phyloP scores from a whole-genome alignment of 2,888 invertebrate species.

The Copidosoma aretas region DNA sequence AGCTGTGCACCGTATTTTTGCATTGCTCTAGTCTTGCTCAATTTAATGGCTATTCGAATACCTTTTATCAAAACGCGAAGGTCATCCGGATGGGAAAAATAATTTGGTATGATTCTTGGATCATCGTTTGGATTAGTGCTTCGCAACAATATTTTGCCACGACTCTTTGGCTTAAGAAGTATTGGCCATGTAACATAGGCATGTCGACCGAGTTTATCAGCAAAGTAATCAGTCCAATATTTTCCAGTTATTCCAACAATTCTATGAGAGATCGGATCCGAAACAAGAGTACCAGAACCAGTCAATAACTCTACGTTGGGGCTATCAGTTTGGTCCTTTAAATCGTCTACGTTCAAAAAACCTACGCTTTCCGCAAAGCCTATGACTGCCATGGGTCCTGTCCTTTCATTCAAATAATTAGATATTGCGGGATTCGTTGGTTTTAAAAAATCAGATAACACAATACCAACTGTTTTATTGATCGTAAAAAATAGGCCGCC shows the following conservation, averaged over 20 bases:
- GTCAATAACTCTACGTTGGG: conserved; percentile 78
- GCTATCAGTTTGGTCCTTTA: conserved; percentile 62
- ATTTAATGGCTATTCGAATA: conserved; percentile 65
- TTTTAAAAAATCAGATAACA: conserved; percentile 35
- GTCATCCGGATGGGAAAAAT: conserved; percentile 70
- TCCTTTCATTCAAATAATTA: conserved; percentile 66
- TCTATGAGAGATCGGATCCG: conserved; percentile 54
- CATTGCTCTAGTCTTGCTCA: conserved; percentile 67
- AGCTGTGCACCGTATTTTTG: conserved; percentile 66
- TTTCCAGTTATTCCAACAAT: conserved; percentile 65
- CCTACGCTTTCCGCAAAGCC: conserved; percentile 72
- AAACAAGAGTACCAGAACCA: conserved; percentile 67
- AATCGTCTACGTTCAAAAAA: conserved; percentile 16
- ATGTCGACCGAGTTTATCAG: conserved; percentile 65
- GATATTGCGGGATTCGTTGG: conserved; percentile 32
- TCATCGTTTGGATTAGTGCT: conserved; percentile 69
- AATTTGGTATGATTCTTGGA: conserved; percentile 73
- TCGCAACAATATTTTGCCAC: conserved; percentile 69
- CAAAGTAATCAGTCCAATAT: conserved; percentile 66
- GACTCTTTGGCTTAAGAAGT: conserved; percentile 70
- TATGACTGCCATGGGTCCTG: conserved; percentile 68
- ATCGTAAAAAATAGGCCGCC: conserved; percentile 67
- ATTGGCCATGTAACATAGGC: conserved; percentile 61
- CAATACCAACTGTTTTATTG: conserved; percentile 60
- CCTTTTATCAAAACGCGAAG: conserved; percentile 67